Base-by-base conservation (phyloP, 1,140 invertebrate genomes). In the Bombus superbus region DNA sequence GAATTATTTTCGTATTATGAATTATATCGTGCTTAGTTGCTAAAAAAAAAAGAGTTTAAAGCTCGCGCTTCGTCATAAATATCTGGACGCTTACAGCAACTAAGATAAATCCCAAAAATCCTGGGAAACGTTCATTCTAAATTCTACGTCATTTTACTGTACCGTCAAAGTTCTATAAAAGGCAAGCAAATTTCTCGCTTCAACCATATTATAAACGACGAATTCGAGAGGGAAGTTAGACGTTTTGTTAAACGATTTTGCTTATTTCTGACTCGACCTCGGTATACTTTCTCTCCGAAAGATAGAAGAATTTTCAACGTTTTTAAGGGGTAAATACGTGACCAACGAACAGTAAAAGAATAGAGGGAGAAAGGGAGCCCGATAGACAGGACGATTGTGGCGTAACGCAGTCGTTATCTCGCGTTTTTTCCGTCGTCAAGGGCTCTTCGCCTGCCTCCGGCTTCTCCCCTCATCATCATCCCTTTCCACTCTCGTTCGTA, bases 381-480 rank as follows among this genome's bases (percentile, higher is more conserved):
- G 77, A 81, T 85, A 42, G 83, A 85, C 42, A 47, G 42, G 15
- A 40, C 83, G 69, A 85, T 85, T 81, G 77, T 64, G 83, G 69
- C 42, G 68, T 68, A 73, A 73, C 69, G 83, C 77, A 44, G 42
- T 81, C 57, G 78, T 85, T 81, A 85, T 80, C 83, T 85, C 76
- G 32, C 76, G 42, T 80, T 68, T 79, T 85, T 80, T 64, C 40
- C 35, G 22, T 62, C 32, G 32, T 80, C 53, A 35, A 57, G 47
- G 64, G 74, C 44, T 42, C 74, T 68, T 35, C n/a, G 35, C 9
- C 13, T 35, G 47, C 22, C 47, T 32, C 38, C 15, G 32, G 6
- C 44, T 5, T 57, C 5, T 11, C 83, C 32, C 4, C 53, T 35
- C 25, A 28, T 42, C 69, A 10, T 40, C 76, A 47, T 74, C 59